Conservation (phyloP, 2,797 vertebrate genomes). For the Columba guinea region DNA sequence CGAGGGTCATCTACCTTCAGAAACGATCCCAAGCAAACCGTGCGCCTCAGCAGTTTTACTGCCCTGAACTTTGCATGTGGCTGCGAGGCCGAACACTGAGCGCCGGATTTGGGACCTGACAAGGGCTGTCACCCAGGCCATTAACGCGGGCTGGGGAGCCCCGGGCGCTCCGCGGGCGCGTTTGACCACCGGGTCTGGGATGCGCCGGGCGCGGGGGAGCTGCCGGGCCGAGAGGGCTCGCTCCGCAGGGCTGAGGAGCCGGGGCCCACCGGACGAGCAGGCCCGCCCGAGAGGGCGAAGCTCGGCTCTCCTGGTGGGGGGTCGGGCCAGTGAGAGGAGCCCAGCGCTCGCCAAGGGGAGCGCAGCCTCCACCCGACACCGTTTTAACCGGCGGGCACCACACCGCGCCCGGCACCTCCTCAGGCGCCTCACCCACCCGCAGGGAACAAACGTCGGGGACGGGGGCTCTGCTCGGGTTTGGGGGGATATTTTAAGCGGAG, state of each 20-base stretch:
- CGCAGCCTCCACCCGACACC: background rate
- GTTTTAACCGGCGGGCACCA: background rate
- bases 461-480: background rate
- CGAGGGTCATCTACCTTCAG: background rate
- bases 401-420: background rate
- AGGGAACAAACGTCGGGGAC: background rate
- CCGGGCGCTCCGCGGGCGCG: background rate
- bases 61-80: background rate
- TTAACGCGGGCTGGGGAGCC: accelerated
- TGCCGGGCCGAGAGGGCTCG: background rate
- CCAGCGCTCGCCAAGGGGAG: background rate
- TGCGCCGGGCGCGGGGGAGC: background rate
- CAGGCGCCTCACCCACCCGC: background rate
- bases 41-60: background rate
- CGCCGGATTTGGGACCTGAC: background rate
- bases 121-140: background rate
- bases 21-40: background rate
- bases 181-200: background rate
- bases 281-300: background rate
- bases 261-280: background rate
- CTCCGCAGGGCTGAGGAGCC: background rate
- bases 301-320: background rate
- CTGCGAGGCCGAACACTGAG: background rate
- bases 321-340: background rate
- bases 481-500: background rate